Percentiles rank a stretch among this genome's conserved stretches.
These are phyloP conservation scores for Atherix ibis DNA, from an alignment of 2,888 invertebrate species.

Conservation along the genomic window DNA sequence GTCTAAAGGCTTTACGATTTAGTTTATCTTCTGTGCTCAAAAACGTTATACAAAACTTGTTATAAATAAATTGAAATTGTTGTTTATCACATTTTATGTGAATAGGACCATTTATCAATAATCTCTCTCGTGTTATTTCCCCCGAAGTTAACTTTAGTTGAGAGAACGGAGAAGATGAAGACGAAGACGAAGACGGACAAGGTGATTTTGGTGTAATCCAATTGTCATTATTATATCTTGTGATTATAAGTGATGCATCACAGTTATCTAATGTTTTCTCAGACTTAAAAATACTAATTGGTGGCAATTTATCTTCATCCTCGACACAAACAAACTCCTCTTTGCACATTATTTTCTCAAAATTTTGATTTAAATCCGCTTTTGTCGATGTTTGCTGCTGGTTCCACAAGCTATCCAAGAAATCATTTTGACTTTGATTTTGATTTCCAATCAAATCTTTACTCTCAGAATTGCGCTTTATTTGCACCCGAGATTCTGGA, in stretches of 20 bases:
- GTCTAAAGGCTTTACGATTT: slow-evolving; percentile 27
- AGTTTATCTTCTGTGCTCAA: slow-evolving; percentile 17
- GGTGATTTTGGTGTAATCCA: slow-evolving; percentile 4
- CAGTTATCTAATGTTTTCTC: slow-evolving; percentile 4
- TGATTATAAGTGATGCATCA: slow-evolving; percentile 6
- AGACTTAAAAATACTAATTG: slow-evolving; percentile 5
- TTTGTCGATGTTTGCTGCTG: slow-evolving; percentile 4
- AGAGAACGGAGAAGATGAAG: slow-evolving; percentile 12
- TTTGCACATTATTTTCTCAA: slow-evolving; percentile 31
- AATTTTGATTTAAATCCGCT: slow-evolving; percentile 30
- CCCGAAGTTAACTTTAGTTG: slow-evolving; percentile 4
- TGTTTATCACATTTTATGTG: not conserved
- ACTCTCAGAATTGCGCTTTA: slow-evolving; percentile 19
- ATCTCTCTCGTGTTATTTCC: not conserved
- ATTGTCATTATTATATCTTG: slow-evolving; percentile 4
- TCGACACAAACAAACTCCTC: slow-evolving; percentile 30
- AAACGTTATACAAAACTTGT: slow-evolving; percentile 10
- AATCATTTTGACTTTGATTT: slow-evolving; percentile 3
- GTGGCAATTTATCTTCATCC: slow-evolving; percentile 19
- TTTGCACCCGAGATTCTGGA: slow-evolving; percentile 28
- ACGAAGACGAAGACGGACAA: slow-evolving; percentile 6
- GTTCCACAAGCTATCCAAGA: slow-evolving; percentile 5
- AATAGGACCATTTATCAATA: slow-evolving; percentile 1
- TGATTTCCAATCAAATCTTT: slow-evolving; percentile 13
- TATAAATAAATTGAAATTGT: slow-evolving; percentile 5